These are phyloP conservation scores for Rhyacichthys aspro DNA, from an alignment of 2,797 vertebrate species.

Conservation along the genomic window DNA sequence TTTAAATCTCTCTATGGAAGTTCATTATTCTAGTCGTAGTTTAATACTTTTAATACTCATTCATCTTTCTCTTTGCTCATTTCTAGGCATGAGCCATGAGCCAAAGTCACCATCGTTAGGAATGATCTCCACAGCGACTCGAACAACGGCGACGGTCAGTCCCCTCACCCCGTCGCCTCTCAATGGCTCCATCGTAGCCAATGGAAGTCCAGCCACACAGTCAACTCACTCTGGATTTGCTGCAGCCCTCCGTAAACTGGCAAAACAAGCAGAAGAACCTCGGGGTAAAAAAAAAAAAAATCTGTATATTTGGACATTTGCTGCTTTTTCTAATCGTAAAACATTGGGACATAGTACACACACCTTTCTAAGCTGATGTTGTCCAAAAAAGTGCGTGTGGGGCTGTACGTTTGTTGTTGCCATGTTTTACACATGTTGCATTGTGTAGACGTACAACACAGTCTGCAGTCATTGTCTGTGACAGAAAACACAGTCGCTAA, in stretches of 20 bases:
- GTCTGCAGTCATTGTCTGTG: no score
- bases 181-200: slow-evolving; percentile 96
- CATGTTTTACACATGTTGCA: no score
- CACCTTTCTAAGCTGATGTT: no score
- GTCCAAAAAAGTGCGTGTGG: no score
- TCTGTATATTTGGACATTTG: no score
- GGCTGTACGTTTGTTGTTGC: no score
- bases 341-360: no score
- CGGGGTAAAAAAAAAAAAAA: slow-evolving; percentile 83
- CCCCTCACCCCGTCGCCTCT: slow-evolving; percentile 96
- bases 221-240: slow-evolving; percentile 97
- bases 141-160: slow-evolving; percentile 98
- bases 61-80: slow-evolving; percentile 64
- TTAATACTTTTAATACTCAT: slow-evolving; percentile 23
- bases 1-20: no score
- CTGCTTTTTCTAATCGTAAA: not conserved
- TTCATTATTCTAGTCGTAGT: not conserved
- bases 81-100: slow-evolving; percentile 99
- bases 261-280: slow-evolving; percentile 98
- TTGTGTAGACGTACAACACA: no score
- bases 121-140: slow-evolving; percentile 97
- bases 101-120: slow-evolving; percentile 99
- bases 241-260: slow-evolving; percentile 97
- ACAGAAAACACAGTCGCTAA: no score
- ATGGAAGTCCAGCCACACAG: slow-evolving; percentile 94